Evolutionary conservation across 2,797 vertebrate species (phyloP).

Genomic region (Pipistrellus nathusii): DNA sequence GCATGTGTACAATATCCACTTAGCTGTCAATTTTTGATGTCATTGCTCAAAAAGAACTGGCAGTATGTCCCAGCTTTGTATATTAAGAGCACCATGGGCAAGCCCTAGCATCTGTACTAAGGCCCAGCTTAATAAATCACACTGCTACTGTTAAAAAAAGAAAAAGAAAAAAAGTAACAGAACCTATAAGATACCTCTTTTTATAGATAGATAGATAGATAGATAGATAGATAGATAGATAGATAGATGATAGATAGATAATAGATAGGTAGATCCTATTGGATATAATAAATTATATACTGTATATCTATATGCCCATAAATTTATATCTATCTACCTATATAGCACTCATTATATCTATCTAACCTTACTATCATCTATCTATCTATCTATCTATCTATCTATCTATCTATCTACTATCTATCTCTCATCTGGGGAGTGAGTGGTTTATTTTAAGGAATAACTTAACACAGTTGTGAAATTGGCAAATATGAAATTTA

Average conservation of each 20-base stretch:
- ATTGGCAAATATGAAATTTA: neutral
- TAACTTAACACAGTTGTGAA: neutral
- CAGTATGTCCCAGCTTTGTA: no score
- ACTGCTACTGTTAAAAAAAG: no score
- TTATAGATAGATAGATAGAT: neutral
- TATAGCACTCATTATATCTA: neutral
- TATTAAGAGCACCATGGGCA: no score
- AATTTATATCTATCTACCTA: neutral
- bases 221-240: neutral
- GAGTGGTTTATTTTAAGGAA: conserved; percentile 11
- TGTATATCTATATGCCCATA: neutral
- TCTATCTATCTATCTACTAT: neutral
- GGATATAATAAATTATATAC: neutral
- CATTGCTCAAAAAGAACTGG: no score
- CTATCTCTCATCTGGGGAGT: neutral
- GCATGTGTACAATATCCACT: no score
- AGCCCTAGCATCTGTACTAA: no score
- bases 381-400: neutral
- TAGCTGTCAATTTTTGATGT: no score
- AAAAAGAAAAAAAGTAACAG: neutral
- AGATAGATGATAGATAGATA: neutral
- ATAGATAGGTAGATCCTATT: neutral
- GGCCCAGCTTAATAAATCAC: no score
- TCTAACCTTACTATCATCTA: neutral
- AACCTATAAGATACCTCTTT: neutral